Base-by-base conservation (phyloP, 2,113 vertebrate genomes). In the Heteronetta atricapilla region DNA sequence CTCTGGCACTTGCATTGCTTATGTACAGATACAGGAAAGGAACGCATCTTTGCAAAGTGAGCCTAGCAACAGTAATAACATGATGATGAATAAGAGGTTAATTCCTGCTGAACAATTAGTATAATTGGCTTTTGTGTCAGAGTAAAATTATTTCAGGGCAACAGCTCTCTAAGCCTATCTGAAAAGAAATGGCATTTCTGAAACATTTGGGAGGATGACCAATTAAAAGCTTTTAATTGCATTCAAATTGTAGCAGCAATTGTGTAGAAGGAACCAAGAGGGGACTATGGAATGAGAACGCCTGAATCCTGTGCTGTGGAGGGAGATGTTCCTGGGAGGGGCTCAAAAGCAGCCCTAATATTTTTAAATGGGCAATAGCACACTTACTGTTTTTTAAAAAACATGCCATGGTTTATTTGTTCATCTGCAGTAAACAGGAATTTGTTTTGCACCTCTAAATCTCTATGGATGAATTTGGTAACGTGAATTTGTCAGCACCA, bases 201-300 rank as follows among this genome's bases (percentile, higher is more conserved):
- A 91, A 74, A 50, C 3, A 1, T 86, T 87, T 86, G 63, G 48
- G 83, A 88, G 77, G 79, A 74, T 69, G 81, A 96, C 95, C 93
- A 88, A 86, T 95, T 96, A 78, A 92, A 83, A 84, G 64, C 62
- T 91, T 95, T 90, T 94, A 94, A 89, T 76, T 96, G 75, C 96
- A 88, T 97, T 82, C 55, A 88, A 66, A 91, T 33, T 86, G 69
- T 68, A 70, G 73, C 40, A 87, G 75, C 62, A 88, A 81, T 95
- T 94, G 87, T 13, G 5, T 44, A 70, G 62, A 77, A 29, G 6
- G 74, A 50, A 67, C 59, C 36, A 80, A 63, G 59, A 62, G 46
- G 83, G 8, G 31, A 68, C 29, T 73, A 26, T 56, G 9, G 77
- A 94, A 96, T 87, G n/a, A 82, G 38, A 60, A 88, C 80, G 34